Evolutionary conservation across 1,140 invertebrate genomes (phyloP).

Genomic region (Drosophila arawakana): DNA sequence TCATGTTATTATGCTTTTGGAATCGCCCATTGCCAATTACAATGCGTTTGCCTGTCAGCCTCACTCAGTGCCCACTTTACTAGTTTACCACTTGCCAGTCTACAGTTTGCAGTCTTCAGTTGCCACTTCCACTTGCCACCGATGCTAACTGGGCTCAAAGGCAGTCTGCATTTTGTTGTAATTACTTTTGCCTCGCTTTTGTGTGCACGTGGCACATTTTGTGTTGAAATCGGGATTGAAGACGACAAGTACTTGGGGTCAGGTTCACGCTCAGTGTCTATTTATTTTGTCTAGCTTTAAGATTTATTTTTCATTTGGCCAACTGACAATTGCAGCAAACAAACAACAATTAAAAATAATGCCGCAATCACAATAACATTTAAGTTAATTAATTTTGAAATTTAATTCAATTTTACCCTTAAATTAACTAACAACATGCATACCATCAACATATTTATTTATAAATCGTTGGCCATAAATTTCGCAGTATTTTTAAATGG

Average conservation of each 20-base stretch:
- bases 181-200: conserved; percentile 61
- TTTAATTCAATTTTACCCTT: conserved; percentile 61
- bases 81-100: conserved; percentile 6
- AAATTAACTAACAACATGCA: conserved; percentile 54
- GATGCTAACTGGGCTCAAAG: conserved; percentile 24
- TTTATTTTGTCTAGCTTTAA: conserved; percentile 37
- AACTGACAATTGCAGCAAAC: conserved; percentile 23
- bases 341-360: conserved; percentile 29
- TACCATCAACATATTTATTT: background rate
- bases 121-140: conserved; percentile 41
- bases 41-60: conserved; percentile 65
- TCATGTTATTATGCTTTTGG: conserved; percentile 50
- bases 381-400: conserved; percentile 64
- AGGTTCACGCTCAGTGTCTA: conserved; percentile 50
- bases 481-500: conserved; percentile 19
- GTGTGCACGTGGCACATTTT: conserved; percentile 60
- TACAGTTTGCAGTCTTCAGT: conserved; percentile 13
- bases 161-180: conserved; percentile 64
- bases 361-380: conserved; percentile 41
- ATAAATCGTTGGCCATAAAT: conserved; percentile 39
- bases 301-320: conserved; percentile 33
- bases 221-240: conserved; percentile 12
- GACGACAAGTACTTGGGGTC: conserved; percentile 57
- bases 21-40: conserved; percentile 62
- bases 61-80: conserved; percentile 47